Evolutionary conservation across 2,797 vertebrate species (phyloP).

Genomic region (Merluccius polli): DNA sequence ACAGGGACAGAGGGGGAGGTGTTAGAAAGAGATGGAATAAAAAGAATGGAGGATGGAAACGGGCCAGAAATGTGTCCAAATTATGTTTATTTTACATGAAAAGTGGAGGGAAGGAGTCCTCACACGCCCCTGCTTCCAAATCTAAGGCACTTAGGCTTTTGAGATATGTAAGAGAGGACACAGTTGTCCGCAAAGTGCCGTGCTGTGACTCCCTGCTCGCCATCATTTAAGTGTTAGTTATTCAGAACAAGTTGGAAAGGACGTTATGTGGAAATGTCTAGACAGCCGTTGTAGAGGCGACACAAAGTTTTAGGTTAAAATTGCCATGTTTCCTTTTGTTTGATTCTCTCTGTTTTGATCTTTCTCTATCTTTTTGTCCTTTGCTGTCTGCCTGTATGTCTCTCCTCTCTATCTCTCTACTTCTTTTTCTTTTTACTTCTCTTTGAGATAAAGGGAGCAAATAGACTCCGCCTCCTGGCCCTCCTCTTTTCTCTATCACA

Average conservation of each 20-base stretch:
- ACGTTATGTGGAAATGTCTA: conserved; percentile 53
- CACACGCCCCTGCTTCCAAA: conserved; percentile 53
- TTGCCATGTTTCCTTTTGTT: conserved; percentile 20
- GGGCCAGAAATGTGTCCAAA: conserved; percentile 37
- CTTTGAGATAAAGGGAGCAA: conserved; percentile 64
- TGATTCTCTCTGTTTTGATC: conserved; percentile 33
- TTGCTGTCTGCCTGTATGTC: conserved; percentile 8
- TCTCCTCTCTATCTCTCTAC: conserved; percentile 24
- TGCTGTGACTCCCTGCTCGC: conserved; percentile 30
- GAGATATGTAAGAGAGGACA: conserved; percentile 44
- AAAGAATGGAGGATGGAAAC: conserved; percentile 39
- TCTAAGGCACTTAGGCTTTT: conserved; percentile 35
- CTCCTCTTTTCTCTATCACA: conserved; percentile 35
- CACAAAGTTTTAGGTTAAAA: neutral
- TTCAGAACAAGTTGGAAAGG: conserved; percentile 27
- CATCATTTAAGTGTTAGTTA: conserved; percentile 19
- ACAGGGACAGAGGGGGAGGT: neutral
- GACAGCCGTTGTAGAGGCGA: conserved; percentile 57
- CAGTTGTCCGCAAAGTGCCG: conserved; percentile 8
- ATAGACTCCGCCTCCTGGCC: conserved; percentile 66
- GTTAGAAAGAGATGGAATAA: conserved; percentile 18
- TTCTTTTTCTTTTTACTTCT: conserved; percentile 40
- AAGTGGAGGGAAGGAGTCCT: conserved; percentile 26
- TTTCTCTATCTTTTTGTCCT: conserved; percentile 26
- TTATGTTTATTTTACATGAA: conserved; percentile 39